phyloP scores from a whole-genome alignment of 1,140 invertebrate species.

The Nephila pilipes region DNA sequence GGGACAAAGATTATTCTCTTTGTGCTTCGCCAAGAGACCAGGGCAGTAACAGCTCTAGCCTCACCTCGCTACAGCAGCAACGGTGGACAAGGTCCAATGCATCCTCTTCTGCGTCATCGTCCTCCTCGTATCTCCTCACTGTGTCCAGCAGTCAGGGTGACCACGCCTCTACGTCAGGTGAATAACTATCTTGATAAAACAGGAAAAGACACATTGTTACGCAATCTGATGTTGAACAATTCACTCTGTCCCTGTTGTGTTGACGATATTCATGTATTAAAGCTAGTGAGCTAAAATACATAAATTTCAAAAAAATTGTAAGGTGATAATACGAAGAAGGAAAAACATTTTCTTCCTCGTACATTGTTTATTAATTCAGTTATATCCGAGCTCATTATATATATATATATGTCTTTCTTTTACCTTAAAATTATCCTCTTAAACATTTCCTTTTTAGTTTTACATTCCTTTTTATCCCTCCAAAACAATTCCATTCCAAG shows the following conservation, averaged over 20 bases:
- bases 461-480: too few species aligned
- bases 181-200: conserved; percentile 60
- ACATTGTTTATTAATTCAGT: too few species aligned
- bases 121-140: conserved; percentile 78
- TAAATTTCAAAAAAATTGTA: too few species aligned
- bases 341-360: too few species aligned
- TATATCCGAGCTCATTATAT: too few species aligned
- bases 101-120: conserved; percentile 77
- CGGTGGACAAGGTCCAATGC: conserved; percentile 77
- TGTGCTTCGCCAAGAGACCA: conserved; percentile 52
- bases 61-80: conserved; percentile 77
- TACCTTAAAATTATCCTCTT: too few species aligned
- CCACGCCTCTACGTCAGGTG: conserved; percentile 82
- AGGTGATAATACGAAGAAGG: too few species aligned
- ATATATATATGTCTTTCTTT: too few species aligned
- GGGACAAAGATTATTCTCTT: conserved; percentile 64
- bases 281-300: too few species aligned
- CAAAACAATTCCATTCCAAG: too few species aligned
- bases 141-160: conserved; percentile 74
- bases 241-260: background rate
- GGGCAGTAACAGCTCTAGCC: conserved; percentile 64
- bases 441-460: too few species aligned
- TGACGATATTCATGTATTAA: background rate
- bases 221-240: too few species aligned
- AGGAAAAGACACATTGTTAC: background rate